phyloP scores from a whole-genome alignment of 2,797 vertebrate genomes.

The Sciurus carolinensis region DNA sequence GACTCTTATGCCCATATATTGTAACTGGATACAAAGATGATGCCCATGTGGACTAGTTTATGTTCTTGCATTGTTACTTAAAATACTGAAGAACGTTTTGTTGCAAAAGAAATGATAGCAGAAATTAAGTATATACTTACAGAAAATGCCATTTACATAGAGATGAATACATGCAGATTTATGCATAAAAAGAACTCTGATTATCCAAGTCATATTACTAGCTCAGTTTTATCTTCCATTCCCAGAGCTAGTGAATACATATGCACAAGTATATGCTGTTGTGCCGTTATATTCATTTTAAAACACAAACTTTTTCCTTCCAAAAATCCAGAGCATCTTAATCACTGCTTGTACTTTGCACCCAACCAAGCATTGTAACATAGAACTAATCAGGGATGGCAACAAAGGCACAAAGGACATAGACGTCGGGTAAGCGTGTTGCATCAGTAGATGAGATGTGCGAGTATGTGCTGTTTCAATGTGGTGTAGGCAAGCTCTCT shows the following conservation, averaged over 20 bases:
- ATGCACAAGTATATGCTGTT: neutral
- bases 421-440: neutral
- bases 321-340: conserved; percentile 43
- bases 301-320: conserved; percentile 50
- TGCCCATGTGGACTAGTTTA: conserved; percentile 43
- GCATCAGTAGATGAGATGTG: no score
- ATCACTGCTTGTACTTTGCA: neutral
- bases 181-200: conserved; percentile 46
- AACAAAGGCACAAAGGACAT: neutral
- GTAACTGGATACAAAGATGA: conserved; percentile 12
- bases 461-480: neutral
- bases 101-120: conserved; percentile 57
- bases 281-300: conserved; percentile 10
- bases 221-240: conserved; percentile 49
- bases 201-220: conserved; percentile 61
- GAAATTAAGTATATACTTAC: conserved; percentile 60
- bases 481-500: neutral
- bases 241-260: conserved; percentile 3
- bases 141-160: conserved; percentile 57
- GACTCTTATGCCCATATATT: conserved; percentile 18
- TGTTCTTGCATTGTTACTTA: conserved; percentile 40
- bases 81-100: conserved; percentile 58
- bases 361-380: neutral
- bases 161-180: conserved; percentile 70
- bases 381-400: neutral